Evolutionary conservation across 2,113 vertebrate genomes (phyloP), one percentile per base, ranked within the genome.

Genomic region (Hippocampus guttulatus): DNA sequence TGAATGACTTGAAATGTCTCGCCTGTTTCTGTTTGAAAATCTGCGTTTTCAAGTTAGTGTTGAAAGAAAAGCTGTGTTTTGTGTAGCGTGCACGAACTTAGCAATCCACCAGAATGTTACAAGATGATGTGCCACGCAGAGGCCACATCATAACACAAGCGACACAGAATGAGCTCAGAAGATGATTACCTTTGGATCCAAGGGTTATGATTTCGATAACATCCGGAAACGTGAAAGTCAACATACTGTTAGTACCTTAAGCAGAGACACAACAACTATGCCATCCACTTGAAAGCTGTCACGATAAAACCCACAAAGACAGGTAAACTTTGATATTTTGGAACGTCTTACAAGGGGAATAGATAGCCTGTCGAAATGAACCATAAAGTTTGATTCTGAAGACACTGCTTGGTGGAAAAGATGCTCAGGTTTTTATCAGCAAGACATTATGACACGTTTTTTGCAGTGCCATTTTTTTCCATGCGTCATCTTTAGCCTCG

Each of bases 401-500:
- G 8, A n/a, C n/a, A 25, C 55, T 57, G n/a, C n/a, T 57, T 23
- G 55, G 23, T 57, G 3, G 54, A 55, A 52, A 8, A 6, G 21
- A n/a, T 54, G 10, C 49, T 52, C 49, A 52, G n/a, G 55, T 5
- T 57, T 57, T 57, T 57, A 54, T n/a, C 9, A n/a, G 52, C 18
- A 40, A 54, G 30, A 61, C 40, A 33, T 30, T 2, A 1, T 27
- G 68, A 67, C 57, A 62, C 0, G 0, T 2, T 8, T 54, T 54
- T 54, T 52, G 16, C 47, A 5, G 16, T 75, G 47, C 60, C 65
- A 74, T 77, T 68, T 20, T 69, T 69, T 49, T 49, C 80, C 15
- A 66, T 40, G 51, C 61, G 41, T 2, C 75, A 52, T 77, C 55
- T 71, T 65, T 69, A 43, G 65, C 69, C 62, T 67, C 73, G 71